Evolutionary conservation across 2,797 vertebrate genomes (phyloP).

Genomic region (Amazona ochrocephala): DNA sequence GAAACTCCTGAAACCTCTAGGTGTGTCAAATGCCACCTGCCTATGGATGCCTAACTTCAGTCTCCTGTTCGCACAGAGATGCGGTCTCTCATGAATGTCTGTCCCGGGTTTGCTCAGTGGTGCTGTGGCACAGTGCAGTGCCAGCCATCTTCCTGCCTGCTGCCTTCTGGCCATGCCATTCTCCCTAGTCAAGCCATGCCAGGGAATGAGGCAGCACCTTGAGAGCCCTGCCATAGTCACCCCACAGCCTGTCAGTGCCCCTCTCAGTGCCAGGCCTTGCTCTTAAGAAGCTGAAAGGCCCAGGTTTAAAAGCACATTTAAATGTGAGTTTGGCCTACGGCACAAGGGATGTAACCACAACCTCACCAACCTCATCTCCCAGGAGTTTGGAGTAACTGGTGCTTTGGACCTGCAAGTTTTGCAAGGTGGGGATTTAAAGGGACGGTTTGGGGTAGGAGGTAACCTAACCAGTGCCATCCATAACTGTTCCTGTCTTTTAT

Average conservation of each 20-base stretch:
- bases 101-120: neutral
- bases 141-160: neutral
- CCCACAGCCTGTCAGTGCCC: neutral
- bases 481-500: neutral
- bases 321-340: neutral
- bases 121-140: neutral
- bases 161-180: neutral
- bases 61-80: neutral
- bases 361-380: neutral
- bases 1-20: neutral
- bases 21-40: neutral
- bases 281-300: neutral
- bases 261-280: neutral
- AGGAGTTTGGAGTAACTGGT: neutral
- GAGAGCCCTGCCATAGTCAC: neutral
- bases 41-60: neutral
- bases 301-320: neutral
- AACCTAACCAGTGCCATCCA: neutral
- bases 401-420: neutral
- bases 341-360: neutral
- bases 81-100: accelerated
- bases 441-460: neutral
- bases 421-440: neutral
- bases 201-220: neutral
- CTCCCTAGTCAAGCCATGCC: neutral